These are phyloP conservation scores for Notospermus geniculatus DNA, from an alignment of 1,140 invertebrate genomes.

Conservation along the genomic window DNA sequence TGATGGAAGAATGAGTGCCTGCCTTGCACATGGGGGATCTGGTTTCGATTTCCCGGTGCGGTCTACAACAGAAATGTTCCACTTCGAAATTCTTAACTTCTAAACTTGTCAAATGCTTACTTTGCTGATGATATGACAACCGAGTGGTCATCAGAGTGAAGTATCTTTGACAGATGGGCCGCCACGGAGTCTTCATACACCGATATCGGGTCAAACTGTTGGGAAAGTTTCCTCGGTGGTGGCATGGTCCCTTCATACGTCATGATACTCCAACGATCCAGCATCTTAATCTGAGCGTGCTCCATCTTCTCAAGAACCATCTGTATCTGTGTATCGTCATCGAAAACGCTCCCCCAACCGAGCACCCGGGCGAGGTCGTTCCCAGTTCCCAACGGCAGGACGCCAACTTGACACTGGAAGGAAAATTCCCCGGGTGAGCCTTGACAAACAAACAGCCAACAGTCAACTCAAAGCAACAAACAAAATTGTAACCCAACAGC, in stretches of 20 bases:
- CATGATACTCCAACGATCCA: slow-evolving; percentile 94
- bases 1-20: too few species aligned
- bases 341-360: slow-evolving; percentile 94
- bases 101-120: slow-evolving; percentile 51
- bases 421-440: too few species aligned
- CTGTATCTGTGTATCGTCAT: slow-evolving; percentile 89
- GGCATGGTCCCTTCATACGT: slow-evolving; percentile 66
- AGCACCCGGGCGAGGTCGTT: slow-evolving; percentile 92
- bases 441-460: too few species aligned
- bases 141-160: slow-evolving; percentile 79
- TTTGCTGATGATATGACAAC: slow-evolving; percentile 74
- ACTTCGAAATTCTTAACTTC: too few species aligned
- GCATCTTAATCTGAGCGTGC: slow-evolving; percentile 90
- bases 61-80: too few species aligned
- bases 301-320: slow-evolving; percentile 90
- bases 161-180: slow-evolving; percentile 79
- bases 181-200: slow-evolving; percentile 78
- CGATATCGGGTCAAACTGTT: slow-evolving; percentile 57
- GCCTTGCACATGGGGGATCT: too few species aligned
- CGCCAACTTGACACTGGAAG: slow-evolving; percentile 56
- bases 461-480: too few species aligned
- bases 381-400: slow-evolving; percentile 90
- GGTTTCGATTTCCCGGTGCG: too few species aligned
- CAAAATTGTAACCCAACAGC: too few species aligned
- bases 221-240: slow-evolving; percentile 48